Evolutionary conservation across 2,797 vertebrate genomes (phyloP), one percentile per base, ranked within the genome.

Genomic region (Acestrorhynchus altus): DNA sequence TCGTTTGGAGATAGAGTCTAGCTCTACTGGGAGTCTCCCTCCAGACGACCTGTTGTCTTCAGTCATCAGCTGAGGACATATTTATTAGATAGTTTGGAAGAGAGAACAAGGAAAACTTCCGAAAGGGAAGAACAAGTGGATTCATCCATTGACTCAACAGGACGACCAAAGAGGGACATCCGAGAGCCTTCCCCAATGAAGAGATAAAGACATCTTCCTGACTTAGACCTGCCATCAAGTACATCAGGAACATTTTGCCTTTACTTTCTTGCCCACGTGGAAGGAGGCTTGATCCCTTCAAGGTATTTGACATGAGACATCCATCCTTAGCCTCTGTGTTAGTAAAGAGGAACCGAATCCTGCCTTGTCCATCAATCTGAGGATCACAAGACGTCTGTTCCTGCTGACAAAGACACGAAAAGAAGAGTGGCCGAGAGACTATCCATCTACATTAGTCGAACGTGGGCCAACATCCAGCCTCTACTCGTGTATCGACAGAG

Each of bases 1-100:
- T 81, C 80, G 44, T 39, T 26, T 52, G 16, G 46, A 68, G 46
- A 51, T 73, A 56, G 24, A 63, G 66, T 35, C 57, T 49, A 8
- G 42, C 42, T 31, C n/a, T 4, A n/a, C 39, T 47, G 46, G 52
- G 57, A 46, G 39, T 35, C n/a, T 0, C 67, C 24, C 61, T 60
- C 39, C 26, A 28, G 60, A 70, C 10, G 18, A 18, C n/a, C 49
- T 64, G 16, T 4, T 5, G 51, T 42, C 39, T 42, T 10, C 26
- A 26, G 28, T 81, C 39, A 67, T 11, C 44, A 10, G 4, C 22
- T 40, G 2, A 26, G 7, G 28, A 65, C 26, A 59, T 28, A 42
- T 4, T 68, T 49, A 47, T 42, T 63, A 52, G 24, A 56, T 15
- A 69, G 47, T 31, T 12, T 22, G 9, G 20, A 40, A n/a, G 12